Evolutionary conservation across 2,888 invertebrate genomes (phyloP), one percentile per base, ranked within the genome.

Genomic region (Tipula unca): DNA sequence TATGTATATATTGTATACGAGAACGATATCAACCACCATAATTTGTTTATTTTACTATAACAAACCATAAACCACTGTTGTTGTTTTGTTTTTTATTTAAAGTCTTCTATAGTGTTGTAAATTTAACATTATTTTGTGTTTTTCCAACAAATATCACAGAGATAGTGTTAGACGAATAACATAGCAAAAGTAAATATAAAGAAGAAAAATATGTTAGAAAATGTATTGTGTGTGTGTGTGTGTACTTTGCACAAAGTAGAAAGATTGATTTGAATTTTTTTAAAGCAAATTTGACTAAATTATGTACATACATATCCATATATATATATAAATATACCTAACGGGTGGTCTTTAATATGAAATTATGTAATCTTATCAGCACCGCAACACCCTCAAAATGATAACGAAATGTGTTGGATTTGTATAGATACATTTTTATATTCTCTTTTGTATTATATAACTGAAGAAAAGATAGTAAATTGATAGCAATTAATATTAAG

Each of bases 11-110:
- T 39, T 69, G 25, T 8, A 25, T 25, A 25, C 6, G 14, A 25
- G 69, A 20, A 13, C 69, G 13, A 10, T 69, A 69, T 20, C 25
- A 69, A 69, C 69, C 69, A 69, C 69, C 25, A 69, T 69, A 69
- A 69, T 69, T 69, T 69, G 69, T 69, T 69, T 69, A 69, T 69
- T 69, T 69, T 69, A 69, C 69, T 10, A 69, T 69, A 69, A 69
- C 69, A 69, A 69, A 69, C 69, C 69, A 69, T 69, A 69, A 69
- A 25, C 69, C n/a, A n/a, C n/a, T n/a, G n/a, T 69, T 69, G 69
- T 20, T 69, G n/a, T n/a, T n/a, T n/a, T n/a, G n/a, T n/a, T n/a
- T n/a, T n/a, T n/a, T n/a, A n/a, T 69, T 69, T 69, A 69, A 25
- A 69, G 69, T 69, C 69, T 69, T 69, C 10, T 69, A 69, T n/a